phyloP scores from a whole-genome alignment of 2,888 invertebrate species.

The Brenthis daphne region DNA sequence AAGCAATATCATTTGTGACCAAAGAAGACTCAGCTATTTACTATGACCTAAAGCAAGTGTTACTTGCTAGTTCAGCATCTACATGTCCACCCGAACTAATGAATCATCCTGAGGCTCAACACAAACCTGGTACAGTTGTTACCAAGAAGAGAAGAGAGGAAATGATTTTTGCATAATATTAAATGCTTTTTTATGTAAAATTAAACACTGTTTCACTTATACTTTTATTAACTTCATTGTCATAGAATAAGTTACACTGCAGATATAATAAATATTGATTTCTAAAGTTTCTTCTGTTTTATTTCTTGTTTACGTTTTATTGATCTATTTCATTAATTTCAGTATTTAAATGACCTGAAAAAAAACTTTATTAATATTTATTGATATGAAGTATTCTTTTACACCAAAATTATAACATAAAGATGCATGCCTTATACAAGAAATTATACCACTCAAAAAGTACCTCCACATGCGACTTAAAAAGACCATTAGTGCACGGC shows the following conservation, averaged over 20 bases:
- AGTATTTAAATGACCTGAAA: conserved; percentile 27
- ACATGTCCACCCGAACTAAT: conserved; percentile 97
- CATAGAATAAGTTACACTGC: conserved; percentile 35
- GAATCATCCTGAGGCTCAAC: conserved; percentile 99
- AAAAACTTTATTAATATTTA: too few species aligned
- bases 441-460: too few species aligned
- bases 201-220: conserved; percentile 24
- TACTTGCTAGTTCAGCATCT: conserved; percentile 94
- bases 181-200: conserved; percentile 15
- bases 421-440: too few species aligned
- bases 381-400: too few species aligned
- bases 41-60: conserved; percentile 97
- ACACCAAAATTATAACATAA: too few species aligned
- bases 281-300: conserved; percentile 14
- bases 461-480: too few species aligned
- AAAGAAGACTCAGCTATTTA: conserved; percentile 97
- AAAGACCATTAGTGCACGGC: too few species aligned
- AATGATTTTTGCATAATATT: conserved; percentile 93
- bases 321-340: conserved; percentile 17
- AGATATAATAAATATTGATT: conserved; percentile 40
- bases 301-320: conserved; percentile 9
- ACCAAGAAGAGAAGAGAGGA: conserved; percentile 97
- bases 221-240: conserved; percentile 28
- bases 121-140: conserved; percentile 97
- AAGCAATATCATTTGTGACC: conserved; percentile 97